Evolutionary conservation across 1,140 invertebrate genomes (phyloP).

Genomic region (Cryptotermes secundus): DNA sequence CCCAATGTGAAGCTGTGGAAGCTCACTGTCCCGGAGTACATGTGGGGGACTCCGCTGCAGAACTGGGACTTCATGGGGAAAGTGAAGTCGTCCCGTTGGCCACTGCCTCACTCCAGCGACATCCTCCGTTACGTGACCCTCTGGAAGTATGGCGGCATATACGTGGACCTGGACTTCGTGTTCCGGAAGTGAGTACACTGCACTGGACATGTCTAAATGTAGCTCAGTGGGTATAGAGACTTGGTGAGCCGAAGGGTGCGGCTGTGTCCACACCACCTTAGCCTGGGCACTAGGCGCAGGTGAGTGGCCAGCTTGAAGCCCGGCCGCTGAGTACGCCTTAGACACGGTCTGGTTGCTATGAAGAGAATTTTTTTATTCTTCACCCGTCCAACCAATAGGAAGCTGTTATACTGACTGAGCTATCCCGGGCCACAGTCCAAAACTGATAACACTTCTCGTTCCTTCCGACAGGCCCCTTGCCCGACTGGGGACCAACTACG

Average conservation of each 20-base stretch:
- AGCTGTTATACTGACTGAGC: no score
- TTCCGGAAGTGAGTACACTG: not conserved
- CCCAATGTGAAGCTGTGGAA: slow-evolving; percentile 6
- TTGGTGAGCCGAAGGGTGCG: no score
- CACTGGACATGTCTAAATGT: not conserved
- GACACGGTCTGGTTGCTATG: no score
- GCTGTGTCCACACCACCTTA: no score
- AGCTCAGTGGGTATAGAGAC: no score
- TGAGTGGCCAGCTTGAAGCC: no score
- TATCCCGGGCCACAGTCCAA: no score
- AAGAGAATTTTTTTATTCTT: no score
- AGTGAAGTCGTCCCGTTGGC: slow-evolving; percentile 50
- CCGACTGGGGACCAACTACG: not conserved
- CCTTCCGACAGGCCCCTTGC: not conserved
- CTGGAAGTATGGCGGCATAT: slow-evolving; percentile 76
- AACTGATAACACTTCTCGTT: no score
- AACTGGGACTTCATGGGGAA: slow-evolving; percentile 55
- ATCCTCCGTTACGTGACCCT: slow-evolving; percentile 68
- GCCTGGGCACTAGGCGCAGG: no score
- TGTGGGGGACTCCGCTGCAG: slow-evolving; percentile 61
- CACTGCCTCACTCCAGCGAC: slow-evolving; percentile 62
- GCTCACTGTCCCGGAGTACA: slow-evolving; percentile 46
- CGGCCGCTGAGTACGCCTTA: no score
- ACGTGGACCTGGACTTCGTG: slow-evolving; percentile 76
- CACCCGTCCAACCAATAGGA: no score